A percentile compares a stretch with the other conserved stretches of the same genome.
phyloP scores from a whole-genome alignment of 2,888 invertebrate species.

The Carabus problematicus region DNA sequence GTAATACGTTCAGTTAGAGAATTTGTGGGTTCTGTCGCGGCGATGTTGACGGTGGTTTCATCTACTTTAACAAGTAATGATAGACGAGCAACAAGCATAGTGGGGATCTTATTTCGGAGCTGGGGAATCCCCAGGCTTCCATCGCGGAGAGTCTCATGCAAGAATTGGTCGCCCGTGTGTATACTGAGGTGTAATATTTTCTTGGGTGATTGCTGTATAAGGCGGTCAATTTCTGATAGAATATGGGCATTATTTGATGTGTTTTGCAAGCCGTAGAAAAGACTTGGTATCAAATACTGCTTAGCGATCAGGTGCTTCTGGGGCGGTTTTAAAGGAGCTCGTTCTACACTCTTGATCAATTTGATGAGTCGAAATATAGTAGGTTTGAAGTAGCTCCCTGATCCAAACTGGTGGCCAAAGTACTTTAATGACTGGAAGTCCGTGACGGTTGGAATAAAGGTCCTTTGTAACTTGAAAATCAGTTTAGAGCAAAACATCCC shows the following conservation, averaged over 20 bases:
- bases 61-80: too few relatives aligned
- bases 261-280: conserved; percentile 15
- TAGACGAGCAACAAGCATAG: too few relatives aligned
- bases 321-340: too few relatives aligned
- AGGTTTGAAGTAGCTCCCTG: background rate
- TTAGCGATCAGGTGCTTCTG: background rate
- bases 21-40: background rate
- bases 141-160: conserved; percentile 5
- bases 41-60: too few relatives aligned
- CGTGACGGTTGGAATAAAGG: background rate
- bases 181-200: conserved; percentile 1
- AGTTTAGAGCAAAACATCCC: conserved; percentile 35
- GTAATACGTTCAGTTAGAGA: background rate
- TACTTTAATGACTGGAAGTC: background rate
- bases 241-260: conserved; percentile 28
- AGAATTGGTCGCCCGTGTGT: background rate
- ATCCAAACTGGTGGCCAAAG: too few relatives aligned
- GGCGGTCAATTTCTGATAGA: conserved; percentile 24
- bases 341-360: background rate
- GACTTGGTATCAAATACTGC: conserved; percentile 17
- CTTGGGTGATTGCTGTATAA: conserved; percentile 20
- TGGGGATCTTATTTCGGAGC: background rate
- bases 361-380: background rate
- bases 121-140: conserved; percentile 13
- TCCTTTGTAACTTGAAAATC: background rate